Evolutionary conservation across 2,888 invertebrate genomes (phyloP), one percentile per base, ranked within the genome.

Genomic region (Andrena dorsata): DNA sequence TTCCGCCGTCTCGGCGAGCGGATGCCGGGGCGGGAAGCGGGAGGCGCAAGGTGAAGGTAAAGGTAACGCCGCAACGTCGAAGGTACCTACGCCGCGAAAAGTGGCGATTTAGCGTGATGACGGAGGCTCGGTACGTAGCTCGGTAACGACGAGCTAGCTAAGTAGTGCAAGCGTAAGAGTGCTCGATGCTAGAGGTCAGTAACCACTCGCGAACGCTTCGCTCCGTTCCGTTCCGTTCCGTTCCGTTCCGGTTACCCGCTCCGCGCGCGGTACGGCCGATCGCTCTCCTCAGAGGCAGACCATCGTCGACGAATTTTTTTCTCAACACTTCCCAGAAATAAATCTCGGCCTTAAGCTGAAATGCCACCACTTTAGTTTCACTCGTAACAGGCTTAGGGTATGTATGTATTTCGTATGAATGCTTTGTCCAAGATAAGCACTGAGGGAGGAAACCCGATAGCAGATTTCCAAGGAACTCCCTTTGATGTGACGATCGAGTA

Each of bases 131-230:
- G 68, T 70, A 76, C 80, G 81, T 77, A 69, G 87, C 85, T 76
- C 79, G 82, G 75, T 87, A 89, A 83, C 82, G 73, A 84, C 76
- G 71, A 85, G 84, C 86, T 83, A 92, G 93, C 85, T 93, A 93
- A 93, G 93, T 93, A 93, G 93, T 93, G 93, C 93, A 93, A 93
- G 93, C 93, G 93, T 92, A 93, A 93, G 92, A 92, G 93, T 93
- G 91, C 92, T 92, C 85, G 73, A 71, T 74, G 78, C 85, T 88
- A 86, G 91, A 90, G 91, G 91, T 91, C 91, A 91, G 91, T 91
- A 91, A 91, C 91, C 91, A 90, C 86, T 86, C 82, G 89, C 88
- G 90, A 85, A 78, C 80, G 83, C 74, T 81, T 61, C 72, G 72
- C 80, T 87, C 80, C 82, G 84, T 78, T 87, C 85, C 41, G 41